Percentiles rank a stretch among this genome's conserved stretches.
Conservation (phyloP, 2,888 invertebrate species). For the Trilocha varians region DNA sequence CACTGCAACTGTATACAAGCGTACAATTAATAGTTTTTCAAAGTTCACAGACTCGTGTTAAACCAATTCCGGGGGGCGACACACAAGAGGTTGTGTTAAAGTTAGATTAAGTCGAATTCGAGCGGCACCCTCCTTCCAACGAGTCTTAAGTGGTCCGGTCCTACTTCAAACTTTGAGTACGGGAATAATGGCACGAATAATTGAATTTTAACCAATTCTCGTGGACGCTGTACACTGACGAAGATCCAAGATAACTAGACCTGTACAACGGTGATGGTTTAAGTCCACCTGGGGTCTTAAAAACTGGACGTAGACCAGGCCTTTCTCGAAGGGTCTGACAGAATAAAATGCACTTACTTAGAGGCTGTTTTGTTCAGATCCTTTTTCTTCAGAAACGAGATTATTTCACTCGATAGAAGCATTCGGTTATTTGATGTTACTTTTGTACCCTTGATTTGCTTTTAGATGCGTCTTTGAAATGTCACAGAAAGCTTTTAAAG, state of each 20-base stretch:
- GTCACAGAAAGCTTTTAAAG: neutral
- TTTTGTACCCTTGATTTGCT: neutral
- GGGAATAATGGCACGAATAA: slow-evolving; percentile 52
- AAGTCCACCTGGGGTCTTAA: slow-evolving; percentile 16
- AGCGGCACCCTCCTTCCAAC: slow-evolving; percentile 26
- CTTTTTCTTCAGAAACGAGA: slow-evolving; percentile 36
- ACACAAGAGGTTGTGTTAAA: slow-evolving; percentile 29
- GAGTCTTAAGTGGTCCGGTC: slow-evolving; percentile 34
- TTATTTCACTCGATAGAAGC: slow-evolving; percentile 39
- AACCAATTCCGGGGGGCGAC: neutral
- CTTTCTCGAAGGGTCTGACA: slow-evolving; percentile 41
- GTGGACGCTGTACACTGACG: slow-evolving; percentile 28
- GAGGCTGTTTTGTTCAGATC: slow-evolving; percentile 40
- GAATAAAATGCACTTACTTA: slow-evolving; percentile 56
- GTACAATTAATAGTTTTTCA: neutral
- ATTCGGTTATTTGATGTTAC: neutral
- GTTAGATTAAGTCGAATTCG: slow-evolving; percentile 38
- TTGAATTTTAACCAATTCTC: slow-evolving; percentile 57
- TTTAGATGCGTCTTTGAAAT: neutral
- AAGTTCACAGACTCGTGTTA: neutral
- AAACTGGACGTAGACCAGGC: slow-evolving; percentile 21
- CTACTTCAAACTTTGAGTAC: slow-evolving; percentile 37
- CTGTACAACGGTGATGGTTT: slow-evolving; percentile 8
- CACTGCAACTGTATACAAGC: neutral
- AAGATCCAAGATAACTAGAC: slow-evolving; percentile 19